Base-by-base conservation (phyloP, 2,797 vertebrate genomes). In the Thaleichthys pacificus region DNA sequence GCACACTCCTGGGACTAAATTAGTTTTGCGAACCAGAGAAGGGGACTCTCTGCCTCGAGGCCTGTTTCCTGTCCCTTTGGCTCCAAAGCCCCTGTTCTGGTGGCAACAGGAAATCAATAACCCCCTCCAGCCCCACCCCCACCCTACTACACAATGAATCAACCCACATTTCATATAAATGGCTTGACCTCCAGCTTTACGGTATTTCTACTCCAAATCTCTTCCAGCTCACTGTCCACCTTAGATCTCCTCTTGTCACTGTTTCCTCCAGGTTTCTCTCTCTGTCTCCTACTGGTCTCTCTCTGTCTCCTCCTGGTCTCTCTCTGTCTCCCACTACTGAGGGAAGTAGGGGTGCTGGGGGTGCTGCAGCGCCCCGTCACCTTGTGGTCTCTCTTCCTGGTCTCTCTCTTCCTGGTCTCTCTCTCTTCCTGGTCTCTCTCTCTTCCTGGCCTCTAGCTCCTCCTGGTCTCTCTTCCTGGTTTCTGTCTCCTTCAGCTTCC, bases 21-120 rank as follows among this genome's bases (percentile, higher is more conserved):
- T 73, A 79, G 70, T 71, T 24, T 22, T 47, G 84, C 78, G 84
- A 80, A 81, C 78, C 47, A 69, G 71, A 26, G 49, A 67, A 21
- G 38, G 72, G 81, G 82, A 83, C 72, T 77, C 61, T 66, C 67
- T 85, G 71, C 72, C 85, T 57, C 82, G 71, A 21, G 69, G 32
- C 79, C 42, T 78, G 66, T 71, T 87, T 92, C 86, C 82, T 87
- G 77, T 81, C 62, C 63, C 74, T 56, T 77, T 69, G 71, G 76
- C 76, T 86, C 61, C 30, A 75, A 62, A 79, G 79, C 61, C 30
- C 32, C 75, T 5, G 47, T 47, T 65, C 79, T 70, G 56, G 60
- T 75, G 73, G 76, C 69, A 70, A 51, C 80, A 86, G 89, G 85
- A 90, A 90, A 77, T 51, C 57, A 28, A 35, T 35, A 60, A 47